phyloP scores from a whole-genome alignment of 2,797 vertebrate species.

The Triplophysa bombifrons region DNA sequence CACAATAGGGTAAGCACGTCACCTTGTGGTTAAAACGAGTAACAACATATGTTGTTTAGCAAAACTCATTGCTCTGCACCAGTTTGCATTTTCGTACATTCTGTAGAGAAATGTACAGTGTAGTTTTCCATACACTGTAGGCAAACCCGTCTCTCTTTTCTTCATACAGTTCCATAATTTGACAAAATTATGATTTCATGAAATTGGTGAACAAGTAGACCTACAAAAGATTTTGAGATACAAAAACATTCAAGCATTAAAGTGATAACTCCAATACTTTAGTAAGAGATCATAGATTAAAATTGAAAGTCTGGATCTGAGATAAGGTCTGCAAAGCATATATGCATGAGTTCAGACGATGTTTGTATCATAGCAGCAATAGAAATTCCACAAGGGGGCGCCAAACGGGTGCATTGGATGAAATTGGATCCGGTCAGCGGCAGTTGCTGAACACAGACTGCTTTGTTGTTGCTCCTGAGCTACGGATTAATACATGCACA shows the following conservation, averaged over 20 bases:
- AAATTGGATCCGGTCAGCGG: slow-evolving; percentile 5
- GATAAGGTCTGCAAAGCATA: not conserved
- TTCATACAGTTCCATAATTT: too few species aligned
- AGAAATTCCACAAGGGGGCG: slow-evolving; percentile 26
- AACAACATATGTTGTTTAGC: not conserved
- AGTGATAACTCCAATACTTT: too few species aligned
- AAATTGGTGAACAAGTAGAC: too few species aligned
- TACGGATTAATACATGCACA: slow-evolving; percentile 29
- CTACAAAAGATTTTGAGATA: not conserved
- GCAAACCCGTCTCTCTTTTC: too few species aligned
- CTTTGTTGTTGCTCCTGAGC: slow-evolving; percentile 24
- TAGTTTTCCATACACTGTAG: too few species aligned
- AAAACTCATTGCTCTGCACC: too few species aligned
- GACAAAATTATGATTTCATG: too few species aligned
- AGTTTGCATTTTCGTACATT: too few species aligned
- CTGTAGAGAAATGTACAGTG: too few species aligned
- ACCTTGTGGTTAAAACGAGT: not conserved
- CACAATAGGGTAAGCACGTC: not conserved
- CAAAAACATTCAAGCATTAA: too few species aligned
- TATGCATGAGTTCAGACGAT: not conserved
- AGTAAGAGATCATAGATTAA: too few species aligned
- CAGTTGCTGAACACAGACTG: slow-evolving; percentile 43
- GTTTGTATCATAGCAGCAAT: not conserved
- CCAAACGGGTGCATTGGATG: not conserved
- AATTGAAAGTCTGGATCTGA: too few species aligned